phyloP scores from a whole-genome alignment of 2,888 invertebrate species.

The Dione vanillae region DNA sequence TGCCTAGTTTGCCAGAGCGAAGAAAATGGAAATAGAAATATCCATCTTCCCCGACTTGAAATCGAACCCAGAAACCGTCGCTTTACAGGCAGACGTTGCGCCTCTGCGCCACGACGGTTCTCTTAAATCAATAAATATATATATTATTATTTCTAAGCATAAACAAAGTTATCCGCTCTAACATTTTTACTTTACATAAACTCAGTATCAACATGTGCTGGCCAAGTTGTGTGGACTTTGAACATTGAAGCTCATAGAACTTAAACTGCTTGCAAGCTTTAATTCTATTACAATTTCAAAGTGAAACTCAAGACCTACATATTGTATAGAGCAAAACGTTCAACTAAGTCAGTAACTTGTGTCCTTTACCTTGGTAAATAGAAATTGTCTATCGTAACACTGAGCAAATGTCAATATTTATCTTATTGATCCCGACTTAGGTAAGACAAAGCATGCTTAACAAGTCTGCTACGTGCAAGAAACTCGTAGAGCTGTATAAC shows the following conservation, averaged over 20 bases:
- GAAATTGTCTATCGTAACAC: constrained; percentile 7
- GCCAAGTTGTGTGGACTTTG: neutral
- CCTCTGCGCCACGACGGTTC: no score
- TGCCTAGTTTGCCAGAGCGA: no score
- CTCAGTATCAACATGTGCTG: neutral
- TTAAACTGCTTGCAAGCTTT: constrained; percentile 18
- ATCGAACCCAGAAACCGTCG: no score
- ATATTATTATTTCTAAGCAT: no score
- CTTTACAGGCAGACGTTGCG: no score
- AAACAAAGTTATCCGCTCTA: no score
- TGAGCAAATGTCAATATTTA: constrained; percentile 1
- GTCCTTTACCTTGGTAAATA: constrained; percentile 16
- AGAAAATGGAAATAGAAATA: no score
- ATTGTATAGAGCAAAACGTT: neutral
- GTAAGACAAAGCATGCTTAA: constrained; percentile 6
- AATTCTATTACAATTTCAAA: constrained; percentile 19
- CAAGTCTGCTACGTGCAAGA: constrained; percentile 2
- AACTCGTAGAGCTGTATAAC: neutral
- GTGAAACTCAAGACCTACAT: neutral
- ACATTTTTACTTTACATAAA: neutral
- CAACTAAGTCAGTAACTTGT: constrained; percentile 8
- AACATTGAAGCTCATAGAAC: constrained; percentile 4
- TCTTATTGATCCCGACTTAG: neutral
- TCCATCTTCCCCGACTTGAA: no score
- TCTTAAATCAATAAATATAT: no score